phyloP scores from a whole-genome alignment of 2,888 invertebrate genomes.

The Dasysyrphus albostriatus region DNA sequence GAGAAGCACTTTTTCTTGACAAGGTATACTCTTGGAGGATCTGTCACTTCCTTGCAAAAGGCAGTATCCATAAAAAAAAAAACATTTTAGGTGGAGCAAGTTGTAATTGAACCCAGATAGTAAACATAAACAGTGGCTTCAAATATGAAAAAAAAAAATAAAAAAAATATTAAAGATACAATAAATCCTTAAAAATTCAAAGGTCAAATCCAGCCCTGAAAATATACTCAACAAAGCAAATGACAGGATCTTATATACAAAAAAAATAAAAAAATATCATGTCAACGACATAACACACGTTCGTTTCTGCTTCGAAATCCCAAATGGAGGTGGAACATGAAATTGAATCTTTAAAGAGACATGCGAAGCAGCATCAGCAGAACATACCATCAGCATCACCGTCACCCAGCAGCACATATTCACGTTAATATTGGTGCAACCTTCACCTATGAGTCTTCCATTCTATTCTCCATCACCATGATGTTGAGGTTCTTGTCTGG shows the following conservation, averaged over 20 bases:
- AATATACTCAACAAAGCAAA: constrained; percentile 31
- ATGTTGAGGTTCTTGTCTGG: constrained; percentile 20
- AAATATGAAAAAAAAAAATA: too few species aligned
- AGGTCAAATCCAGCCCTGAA: background rate
- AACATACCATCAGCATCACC: background rate
- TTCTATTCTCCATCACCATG: background rate
- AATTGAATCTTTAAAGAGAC: constrained; percentile 61
- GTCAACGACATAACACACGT: constrained; percentile 71
- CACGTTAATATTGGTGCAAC: constrained; percentile 1
- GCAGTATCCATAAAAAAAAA: too few species aligned
- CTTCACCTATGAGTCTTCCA: constrained; percentile 40
- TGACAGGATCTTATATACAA: constrained; percentile 49
- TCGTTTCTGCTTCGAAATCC: constrained; percentile 56
- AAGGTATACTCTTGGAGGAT: too few species aligned
- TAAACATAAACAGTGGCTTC: too few species aligned
- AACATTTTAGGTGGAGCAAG: too few species aligned
- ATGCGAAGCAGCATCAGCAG: constrained; percentile 35
- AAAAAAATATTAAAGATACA: too few species aligned
- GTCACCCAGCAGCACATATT: background rate
- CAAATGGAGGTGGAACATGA: constrained; percentile 59
- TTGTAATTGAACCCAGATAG: too few species aligned
- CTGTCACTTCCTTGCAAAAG: too few species aligned
- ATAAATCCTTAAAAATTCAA: too few species aligned
- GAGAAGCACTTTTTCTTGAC: too few species aligned
- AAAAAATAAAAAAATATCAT: constrained; percentile 59